These are phyloP conservation scores for Lepilemur septentrionalis DNA, from an alignment of 2,797 vertebrate species.

Conservation along the genomic window DNA sequence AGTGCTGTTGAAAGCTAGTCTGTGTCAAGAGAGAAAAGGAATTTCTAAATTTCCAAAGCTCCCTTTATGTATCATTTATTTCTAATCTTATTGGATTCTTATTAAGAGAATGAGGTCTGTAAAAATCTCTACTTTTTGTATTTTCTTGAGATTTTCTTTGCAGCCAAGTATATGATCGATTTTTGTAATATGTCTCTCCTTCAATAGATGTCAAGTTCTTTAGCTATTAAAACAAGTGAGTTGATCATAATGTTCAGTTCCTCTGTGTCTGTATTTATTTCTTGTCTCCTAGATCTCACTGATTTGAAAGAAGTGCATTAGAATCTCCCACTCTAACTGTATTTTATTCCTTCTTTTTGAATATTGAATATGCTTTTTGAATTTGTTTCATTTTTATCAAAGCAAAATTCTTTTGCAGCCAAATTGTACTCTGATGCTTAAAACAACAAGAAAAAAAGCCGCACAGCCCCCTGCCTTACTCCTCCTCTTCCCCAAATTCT, in stretches of 20 bases:
- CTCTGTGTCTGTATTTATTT: slow-evolving; percentile 52
- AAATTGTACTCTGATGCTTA: slow-evolving; percentile 29
- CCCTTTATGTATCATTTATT: slow-evolving; percentile 67
- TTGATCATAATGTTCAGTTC: neutral
- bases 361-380: slow-evolving; percentile 53
- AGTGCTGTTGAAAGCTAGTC: slow-evolving; percentile 62
- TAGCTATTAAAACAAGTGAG: slow-evolving; percentile 50
- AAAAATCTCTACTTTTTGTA: slow-evolving; percentile 14
- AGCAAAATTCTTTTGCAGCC: slow-evolving; percentile 35
- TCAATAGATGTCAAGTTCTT: slow-evolving; percentile 46
- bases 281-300: slow-evolving; percentile 26
- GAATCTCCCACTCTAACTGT: neutral
- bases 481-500: neutral
- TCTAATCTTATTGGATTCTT: slow-evolving; percentile 56
- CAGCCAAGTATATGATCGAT: neutral
- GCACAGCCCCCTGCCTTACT: neutral
- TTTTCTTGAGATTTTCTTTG: slow-evolving; percentile 54
- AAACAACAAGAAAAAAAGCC: slow-evolving; percentile 43
- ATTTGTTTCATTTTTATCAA: slow-evolving; percentile 56
- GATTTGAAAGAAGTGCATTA: slow-evolving; percentile 47
- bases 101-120: slow-evolving; percentile 28
- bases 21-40: slow-evolving; percentile 53
- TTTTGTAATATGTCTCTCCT: slow-evolving; percentile 25
- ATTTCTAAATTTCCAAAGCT: slow-evolving; percentile 64
- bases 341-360: slow-evolving; percentile 53